Conservation (phyloP, 2,113 vertebrate genomes). For the Thermophis baileyi region DNA sequence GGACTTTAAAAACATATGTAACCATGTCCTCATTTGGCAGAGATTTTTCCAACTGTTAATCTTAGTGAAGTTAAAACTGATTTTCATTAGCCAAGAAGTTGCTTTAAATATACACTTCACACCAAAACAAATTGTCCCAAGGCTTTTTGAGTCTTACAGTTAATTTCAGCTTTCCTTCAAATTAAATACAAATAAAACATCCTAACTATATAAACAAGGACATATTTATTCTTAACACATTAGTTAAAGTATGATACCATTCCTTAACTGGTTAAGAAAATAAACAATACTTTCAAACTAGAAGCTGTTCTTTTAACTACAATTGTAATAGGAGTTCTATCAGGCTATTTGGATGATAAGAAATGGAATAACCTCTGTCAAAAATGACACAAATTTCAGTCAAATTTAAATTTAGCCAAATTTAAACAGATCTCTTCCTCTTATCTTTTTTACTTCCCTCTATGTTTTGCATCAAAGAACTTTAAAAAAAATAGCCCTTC, state of each 20-base stretch:
- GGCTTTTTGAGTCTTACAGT: conserved; percentile 25
- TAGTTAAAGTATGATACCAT: conserved; percentile 46
- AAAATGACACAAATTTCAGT: background rate
- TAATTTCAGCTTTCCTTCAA: conserved; percentile 30
- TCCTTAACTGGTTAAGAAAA: conserved; percentile 48
- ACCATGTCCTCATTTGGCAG: conserved; percentile 22
- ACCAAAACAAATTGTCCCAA: conserved; percentile 21
- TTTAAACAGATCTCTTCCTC: background rate
- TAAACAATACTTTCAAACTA: conserved; percentile 43
- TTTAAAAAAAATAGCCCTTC: conserved; percentile 9
- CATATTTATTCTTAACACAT: conserved; percentile 52
- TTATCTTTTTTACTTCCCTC: conserved; percentile 9
- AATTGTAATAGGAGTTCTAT: background rate
- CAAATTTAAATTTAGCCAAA: conserved; percentile 1
- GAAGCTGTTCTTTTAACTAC: conserved; percentile 26
- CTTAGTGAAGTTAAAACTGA: conserved; percentile 9
- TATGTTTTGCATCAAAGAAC: background rate
- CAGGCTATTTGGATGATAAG: background rate
- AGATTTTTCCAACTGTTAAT: conserved; percentile 28
- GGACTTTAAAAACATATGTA: conserved; percentile 18
- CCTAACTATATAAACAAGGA: conserved; percentile 46
- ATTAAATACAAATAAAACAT: conserved; percentile 38
- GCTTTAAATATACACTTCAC: conserved; percentile 41
- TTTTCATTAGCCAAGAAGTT: conserved; percentile 4
- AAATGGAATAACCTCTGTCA: background rate